Base-by-base conservation (phyloP, 2,888 invertebrate genomes). In the Chouioia cunea region DNA sequence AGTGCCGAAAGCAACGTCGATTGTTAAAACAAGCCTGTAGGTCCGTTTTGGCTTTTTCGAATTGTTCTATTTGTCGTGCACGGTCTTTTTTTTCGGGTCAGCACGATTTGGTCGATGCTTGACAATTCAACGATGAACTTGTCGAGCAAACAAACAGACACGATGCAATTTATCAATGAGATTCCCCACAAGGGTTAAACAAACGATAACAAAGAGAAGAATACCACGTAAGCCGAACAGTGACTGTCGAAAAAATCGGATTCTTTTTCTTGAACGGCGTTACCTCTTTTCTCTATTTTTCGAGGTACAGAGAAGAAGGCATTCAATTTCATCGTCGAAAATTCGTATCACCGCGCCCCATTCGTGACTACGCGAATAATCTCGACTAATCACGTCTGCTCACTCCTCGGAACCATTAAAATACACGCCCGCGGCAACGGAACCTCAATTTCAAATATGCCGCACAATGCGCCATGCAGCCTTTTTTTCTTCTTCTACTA, bases 391-490 rank as follows among this genome's bases (percentile, higher is more conserved):
- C 65, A 69, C 50, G 15, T 46, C 20, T 15, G 22, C 46, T 18
- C 15, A 8, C 10, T 20, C 52, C 22, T 22, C 52, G 16, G 52
- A 10, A n/a, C 46, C 16, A 46, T 46, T 8, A 52, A 44, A 62
- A 67, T 56, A 12, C 23, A n/a, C 64, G 53, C 18, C 4, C 15
- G 36, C 62, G 62, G 68, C 68, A 68, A 8, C 44, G 43, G 53
- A 65, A 56, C 47, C 64, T 6, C 64, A n/a, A 47, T 18, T 22
- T 12, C 23, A 27, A 23, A 48, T n/a, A n/a, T n/a, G 46, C 54
- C 8, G 46, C 36, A 70, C 50, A 65, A 59, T 56, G 54, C 46
- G 54, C 50, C 47, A 22, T 22, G 15, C 46, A 10, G 15, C 3
- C 4, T 27, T 23, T 48, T 20, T 22, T 36, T 16, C 52, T 54